Conservation (phyloP, 23 tunicate genomes). For the Botrylloides violaceus region DNA sequence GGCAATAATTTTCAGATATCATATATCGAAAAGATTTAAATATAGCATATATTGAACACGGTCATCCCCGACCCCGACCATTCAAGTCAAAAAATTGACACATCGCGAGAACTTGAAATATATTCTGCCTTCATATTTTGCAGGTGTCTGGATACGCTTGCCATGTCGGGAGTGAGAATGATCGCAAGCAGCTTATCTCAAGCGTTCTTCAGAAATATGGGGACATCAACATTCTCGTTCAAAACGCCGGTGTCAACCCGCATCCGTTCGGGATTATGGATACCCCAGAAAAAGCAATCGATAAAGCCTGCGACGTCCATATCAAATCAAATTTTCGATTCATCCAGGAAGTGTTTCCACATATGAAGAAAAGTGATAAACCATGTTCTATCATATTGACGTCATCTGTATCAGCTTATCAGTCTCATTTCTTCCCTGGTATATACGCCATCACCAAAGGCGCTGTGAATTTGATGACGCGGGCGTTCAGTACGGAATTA, state of each 20-base stretch:
- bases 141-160: constrained; percentile 10
- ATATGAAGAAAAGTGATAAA: constrained; percentile 3
- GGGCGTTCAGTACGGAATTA: constrained; percentile 16
- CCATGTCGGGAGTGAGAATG: not conserved
- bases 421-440: constrained; percentile 7
- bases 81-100: too few relatives aligned
- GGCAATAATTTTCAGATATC: too few relatives aligned
- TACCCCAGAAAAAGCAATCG: constrained; percentile 11
- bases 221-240: constrained; percentile 7
- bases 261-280: constrained; percentile 3
- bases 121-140: too few relatives aligned
- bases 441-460: constrained; percentile 15
- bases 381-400: constrained; percentile 3
- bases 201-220: not conserved
- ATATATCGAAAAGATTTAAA: too few relatives aligned
- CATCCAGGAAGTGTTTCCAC: constrained; percentile 7
- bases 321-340: constrained; percentile 13
- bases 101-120: too few relatives aligned
- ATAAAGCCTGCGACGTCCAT: constrained; percentile 9
- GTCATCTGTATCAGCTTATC: not conserved
- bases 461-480: not conserved
- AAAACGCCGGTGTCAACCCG: constrained; percentile 25
- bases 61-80: too few relatives aligned
- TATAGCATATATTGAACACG: too few relatives aligned
- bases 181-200: not conserved